Conservation (phyloP, 2,113 vertebrate species). For the Circaetus cinerascens region DNA sequence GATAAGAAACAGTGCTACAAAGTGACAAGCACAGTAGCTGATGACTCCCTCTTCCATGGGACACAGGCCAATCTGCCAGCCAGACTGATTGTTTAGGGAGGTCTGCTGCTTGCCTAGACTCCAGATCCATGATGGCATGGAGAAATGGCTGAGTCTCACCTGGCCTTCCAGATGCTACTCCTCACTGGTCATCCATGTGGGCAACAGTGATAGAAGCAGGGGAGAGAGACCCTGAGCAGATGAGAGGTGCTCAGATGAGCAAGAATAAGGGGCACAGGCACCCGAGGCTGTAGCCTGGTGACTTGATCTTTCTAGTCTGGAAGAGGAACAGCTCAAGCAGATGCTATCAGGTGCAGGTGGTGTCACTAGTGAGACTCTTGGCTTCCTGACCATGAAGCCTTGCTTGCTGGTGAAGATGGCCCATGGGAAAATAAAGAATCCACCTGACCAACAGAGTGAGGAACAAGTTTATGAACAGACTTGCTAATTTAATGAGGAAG, state of each 20-base stretch:
- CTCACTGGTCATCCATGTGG: neutral
- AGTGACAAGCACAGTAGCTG: neutral
- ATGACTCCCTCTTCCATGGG: neutral
- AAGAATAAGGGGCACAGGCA: neutral
- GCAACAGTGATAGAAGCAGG: neutral
- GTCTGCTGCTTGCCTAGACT: neutral
- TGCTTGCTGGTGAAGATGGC: neutral
- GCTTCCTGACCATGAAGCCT: neutral
- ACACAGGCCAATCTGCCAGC: neutral
- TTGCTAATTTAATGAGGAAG: neutral
- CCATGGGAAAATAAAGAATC: neutral
- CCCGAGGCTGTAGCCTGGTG: neutral
- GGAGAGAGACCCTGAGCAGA: neutral
- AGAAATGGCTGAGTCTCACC: neutral
- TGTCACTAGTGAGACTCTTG: neutral
- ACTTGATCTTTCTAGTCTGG: neutral
- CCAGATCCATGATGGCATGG: neutral
- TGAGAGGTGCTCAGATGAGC: neutral
- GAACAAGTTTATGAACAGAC: neutral
- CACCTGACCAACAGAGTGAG: neutral
- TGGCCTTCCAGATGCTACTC: neutral
- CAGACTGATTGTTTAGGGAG: neutral
- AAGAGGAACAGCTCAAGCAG: neutral
- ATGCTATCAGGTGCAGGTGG: neutral
- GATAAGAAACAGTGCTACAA: neutral